Percentiles rank a stretch among this genome's conserved stretches.
phyloP scores from a whole-genome alignment of 1,140 invertebrate species.

The Tetramorium parvispinum region DNA sequence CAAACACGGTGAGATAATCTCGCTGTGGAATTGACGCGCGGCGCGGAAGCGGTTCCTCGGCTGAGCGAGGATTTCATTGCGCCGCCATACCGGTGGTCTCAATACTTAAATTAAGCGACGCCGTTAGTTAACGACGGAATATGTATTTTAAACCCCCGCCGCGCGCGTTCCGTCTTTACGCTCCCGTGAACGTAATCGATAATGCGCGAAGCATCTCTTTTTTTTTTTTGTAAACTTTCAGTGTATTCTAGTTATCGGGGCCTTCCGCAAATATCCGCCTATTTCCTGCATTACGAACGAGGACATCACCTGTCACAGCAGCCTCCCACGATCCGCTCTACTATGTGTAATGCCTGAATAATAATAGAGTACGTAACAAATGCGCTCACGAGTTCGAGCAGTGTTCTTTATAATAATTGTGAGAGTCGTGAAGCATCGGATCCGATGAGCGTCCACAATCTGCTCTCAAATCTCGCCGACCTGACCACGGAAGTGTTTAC shows the following conservation, averaged over 20 bases:
- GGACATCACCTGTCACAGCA: slow-evolving; percentile 24
- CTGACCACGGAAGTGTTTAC: background rate
- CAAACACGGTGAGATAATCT: background rate
- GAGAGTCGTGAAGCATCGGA: slow-evolving; percentile 34
- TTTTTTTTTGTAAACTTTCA: background rate
- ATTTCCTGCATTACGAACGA: slow-evolving; percentile 23
- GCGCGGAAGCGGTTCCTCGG: background rate
- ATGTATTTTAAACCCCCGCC: slow-evolving; percentile 20
- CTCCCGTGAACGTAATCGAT: slow-evolving; percentile 5
- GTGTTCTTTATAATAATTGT: slow-evolving; percentile 43
- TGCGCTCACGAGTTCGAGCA: background rate
- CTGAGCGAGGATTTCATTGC: background rate
- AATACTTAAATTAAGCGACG: slow-evolving; percentile 17
- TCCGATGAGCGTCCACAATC: slow-evolving; percentile 32
- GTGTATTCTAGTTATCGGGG: slow-evolving; percentile 4
- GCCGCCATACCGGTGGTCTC: background rate
- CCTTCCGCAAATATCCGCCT: background rate
- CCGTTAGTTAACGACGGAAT: background rate
- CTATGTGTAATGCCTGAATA: slow-evolving; percentile 8
- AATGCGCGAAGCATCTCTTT: background rate
- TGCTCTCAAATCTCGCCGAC: slow-evolving; percentile 6
- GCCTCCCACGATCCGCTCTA: background rate
- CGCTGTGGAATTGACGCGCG: background rate
- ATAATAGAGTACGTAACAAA: slow-evolving; percentile 11
- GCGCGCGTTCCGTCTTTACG: background rate